Evolutionary conservation across 2,113 vertebrate genomes (phyloP).

Genomic region (Tricholaema leucomelas): DNA sequence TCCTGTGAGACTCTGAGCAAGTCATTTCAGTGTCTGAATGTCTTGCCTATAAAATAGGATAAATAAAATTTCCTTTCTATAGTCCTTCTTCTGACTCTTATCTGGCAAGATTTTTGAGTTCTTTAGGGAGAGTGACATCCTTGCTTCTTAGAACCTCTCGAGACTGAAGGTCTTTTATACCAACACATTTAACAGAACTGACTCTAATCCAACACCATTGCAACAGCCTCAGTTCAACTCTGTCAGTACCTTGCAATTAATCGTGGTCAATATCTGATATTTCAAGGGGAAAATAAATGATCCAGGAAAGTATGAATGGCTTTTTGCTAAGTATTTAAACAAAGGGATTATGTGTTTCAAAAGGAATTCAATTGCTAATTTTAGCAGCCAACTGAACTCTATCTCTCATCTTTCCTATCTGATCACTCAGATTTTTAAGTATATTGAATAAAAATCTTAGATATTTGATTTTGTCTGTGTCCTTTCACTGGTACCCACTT

Average conservation of each 20-base stretch:
- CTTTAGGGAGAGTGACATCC: slow-evolving; percentile 4
- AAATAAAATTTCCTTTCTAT: slow-evolving; percentile 15
- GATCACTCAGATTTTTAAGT: neutral
- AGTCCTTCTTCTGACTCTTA: slow-evolving; percentile 13
- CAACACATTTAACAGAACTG: neutral
- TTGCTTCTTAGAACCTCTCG: neutral
- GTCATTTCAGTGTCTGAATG: neutral
- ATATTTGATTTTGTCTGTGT: neutral
- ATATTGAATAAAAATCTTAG: neutral
- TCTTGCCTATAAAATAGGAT: slow-evolving; percentile 25
- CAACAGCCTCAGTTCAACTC: neutral
- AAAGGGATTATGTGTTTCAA: neutral
- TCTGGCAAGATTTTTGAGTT: neutral
- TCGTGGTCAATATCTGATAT: neutral
- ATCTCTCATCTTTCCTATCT: neutral
- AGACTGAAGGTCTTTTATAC: neutral
- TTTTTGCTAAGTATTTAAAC: neutral
- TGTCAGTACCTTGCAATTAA: neutral
- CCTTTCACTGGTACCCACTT: neutral
- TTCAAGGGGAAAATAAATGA: neutral
- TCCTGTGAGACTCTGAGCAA: slow-evolving; percentile 28
- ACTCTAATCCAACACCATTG: neutral
- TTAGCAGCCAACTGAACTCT: neutral
- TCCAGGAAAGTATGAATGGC: neutral
- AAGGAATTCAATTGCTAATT: neutral